phyloP scores from a whole-genome alignment of 2,113 vertebrate species.

The Tachysurus vachellii region DNA sequence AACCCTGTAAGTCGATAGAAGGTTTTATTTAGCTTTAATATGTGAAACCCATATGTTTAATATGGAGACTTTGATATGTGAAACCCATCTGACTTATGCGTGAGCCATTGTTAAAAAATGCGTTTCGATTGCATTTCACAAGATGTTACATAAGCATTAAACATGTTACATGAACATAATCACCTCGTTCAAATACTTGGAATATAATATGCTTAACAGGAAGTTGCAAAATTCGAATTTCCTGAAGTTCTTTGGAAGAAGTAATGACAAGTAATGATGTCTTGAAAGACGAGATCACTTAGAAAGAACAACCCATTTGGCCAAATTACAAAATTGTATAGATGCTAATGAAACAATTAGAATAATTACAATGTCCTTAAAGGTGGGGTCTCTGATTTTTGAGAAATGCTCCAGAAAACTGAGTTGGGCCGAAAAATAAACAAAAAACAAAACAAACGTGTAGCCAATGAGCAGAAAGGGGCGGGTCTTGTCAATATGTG shows the following conservation, averaged over 20 bases:
- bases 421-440: no score
- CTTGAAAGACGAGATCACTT: neutral
- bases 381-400: no score
- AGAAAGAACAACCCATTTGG: neutral
- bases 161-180: neutral
- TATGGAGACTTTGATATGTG: neutral
- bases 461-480: no score
- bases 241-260: neutral
- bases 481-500: no score
- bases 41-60: neutral
- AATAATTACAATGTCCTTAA: no score
- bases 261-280: neutral
- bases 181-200: no score
- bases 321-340: no score
- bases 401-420: no score
- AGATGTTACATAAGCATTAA: neutral
- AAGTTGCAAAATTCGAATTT: neutral
- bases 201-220: neutral
- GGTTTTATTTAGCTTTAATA: neutral
- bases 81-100: neutral
- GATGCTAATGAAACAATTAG: no score
- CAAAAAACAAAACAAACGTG: no score
- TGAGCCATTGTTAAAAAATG: neutral
- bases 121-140: neutral
- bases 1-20: conserved; percentile 74